A percentile compares a stretch with the other conserved stretches of the same genome.
These are phyloP conservation scores for Falco cherrug DNA, from an alignment of 2,797 vertebrate species.

Conservation along the genomic window DNA sequence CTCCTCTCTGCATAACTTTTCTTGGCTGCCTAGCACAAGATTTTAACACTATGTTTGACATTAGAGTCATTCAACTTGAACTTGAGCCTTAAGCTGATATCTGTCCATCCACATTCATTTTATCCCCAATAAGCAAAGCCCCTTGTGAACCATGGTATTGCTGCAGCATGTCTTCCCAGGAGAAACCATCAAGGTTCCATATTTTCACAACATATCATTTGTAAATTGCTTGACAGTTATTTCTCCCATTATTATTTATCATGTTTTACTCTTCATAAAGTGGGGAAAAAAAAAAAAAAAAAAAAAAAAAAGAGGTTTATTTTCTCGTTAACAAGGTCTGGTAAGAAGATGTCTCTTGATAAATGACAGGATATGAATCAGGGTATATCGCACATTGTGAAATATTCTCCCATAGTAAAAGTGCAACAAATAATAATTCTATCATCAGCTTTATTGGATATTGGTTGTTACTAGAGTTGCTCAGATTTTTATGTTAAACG, in stretches of 20 bases:
- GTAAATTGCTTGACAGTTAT: constrained; percentile 58
- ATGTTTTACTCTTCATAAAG: constrained; percentile 54
- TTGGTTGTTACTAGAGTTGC: not conserved
- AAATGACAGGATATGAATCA: constrained; percentile 69
- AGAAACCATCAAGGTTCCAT: not conserved
- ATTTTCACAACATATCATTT: constrained; percentile 38
- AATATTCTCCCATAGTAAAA: constrained; percentile 62
- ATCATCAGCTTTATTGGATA: constrained; percentile 65
- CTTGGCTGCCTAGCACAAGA: not conserved
- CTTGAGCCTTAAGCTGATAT: not conserved
- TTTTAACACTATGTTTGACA: not conserved
- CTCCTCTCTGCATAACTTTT: not conserved
- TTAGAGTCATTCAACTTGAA: not conserved
- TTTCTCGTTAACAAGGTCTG: constrained; percentile 43
- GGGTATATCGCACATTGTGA: constrained; percentile 34
- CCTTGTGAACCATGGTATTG: not conserved
- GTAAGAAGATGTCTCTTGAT: constrained; percentile 57
- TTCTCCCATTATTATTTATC: constrained; percentile 66
- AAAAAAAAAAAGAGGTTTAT: not conserved
- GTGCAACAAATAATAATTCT: constrained; percentile 57
- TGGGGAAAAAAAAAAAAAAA: constrained; percentile 4
- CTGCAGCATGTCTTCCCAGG: not conserved
- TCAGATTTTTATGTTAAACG: constrained; percentile 1
- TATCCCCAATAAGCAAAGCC: not conserved
- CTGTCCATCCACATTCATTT: not conserved